phyloP scores from a whole-genome alignment of 2,113 vertebrate species.

The Tyto alba region DNA sequence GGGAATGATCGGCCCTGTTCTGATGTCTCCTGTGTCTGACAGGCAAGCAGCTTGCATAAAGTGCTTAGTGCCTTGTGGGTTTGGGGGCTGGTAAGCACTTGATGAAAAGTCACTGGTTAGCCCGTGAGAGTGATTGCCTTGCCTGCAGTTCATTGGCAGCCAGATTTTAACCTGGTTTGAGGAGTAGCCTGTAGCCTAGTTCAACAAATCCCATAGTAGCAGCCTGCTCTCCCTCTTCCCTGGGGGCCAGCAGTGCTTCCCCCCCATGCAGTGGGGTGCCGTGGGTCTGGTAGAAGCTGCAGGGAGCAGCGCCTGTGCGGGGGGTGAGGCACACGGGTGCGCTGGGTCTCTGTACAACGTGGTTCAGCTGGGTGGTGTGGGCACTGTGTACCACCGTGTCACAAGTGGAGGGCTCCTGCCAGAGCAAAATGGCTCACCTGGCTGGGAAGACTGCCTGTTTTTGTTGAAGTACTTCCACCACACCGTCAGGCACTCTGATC shows the following conservation, averaged over 20 bases:
- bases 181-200: neutral
- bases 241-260: neutral
- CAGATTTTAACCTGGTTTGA: neutral
- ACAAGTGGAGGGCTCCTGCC: fast-evolving
- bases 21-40: neutral
- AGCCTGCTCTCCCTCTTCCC: neutral
- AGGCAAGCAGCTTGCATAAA: neutral
- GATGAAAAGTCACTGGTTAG: neutral
- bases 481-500: neutral
- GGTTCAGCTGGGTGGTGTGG: fast-evolving
- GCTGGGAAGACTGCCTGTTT: neutral
- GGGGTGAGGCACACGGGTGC: too few species aligned
- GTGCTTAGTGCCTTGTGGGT: neutral
- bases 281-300: fast-evolving
- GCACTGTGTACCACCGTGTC: neutral
- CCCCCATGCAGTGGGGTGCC: fast-evolving
- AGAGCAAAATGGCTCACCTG: neutral
- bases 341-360: fast-evolving
- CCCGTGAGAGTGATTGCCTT: neutral
- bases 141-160: neutral
- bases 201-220: neutral
- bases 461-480: neutral
- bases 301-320: fast-evolving
- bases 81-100: neutral
- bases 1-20: neutral